Percentiles rank a stretch among this genome's conserved stretches.
Conservation (phyloP, 2,113 vertebrate species). For the Grammomys surdaster region DNA sequence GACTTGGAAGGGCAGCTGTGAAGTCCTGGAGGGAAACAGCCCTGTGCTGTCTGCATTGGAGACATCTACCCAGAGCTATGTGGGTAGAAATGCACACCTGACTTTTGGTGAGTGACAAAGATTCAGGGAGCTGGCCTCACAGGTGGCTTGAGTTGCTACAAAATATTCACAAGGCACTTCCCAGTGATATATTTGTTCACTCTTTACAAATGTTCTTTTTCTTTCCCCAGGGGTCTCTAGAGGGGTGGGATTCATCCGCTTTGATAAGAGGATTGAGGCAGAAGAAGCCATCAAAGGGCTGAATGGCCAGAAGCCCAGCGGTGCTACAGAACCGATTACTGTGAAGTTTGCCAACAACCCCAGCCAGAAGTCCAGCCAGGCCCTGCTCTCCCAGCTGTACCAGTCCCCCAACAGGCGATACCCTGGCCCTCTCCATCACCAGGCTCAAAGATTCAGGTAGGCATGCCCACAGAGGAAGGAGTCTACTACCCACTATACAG, state of each 20-base stretch:
- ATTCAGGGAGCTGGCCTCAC: not conserved
- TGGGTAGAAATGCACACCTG: not conserved
- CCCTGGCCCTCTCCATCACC: conserved; percentile 98
- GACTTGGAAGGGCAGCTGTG: not conserved
- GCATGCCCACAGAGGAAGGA: conserved; percentile 65
- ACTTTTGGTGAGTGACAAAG: not conserved
- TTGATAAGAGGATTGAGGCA: conserved; percentile 99
- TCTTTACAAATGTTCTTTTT: conserved; percentile 58
- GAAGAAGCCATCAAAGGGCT: conserved; percentile 99
- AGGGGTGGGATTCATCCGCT: conserved; percentile 99
- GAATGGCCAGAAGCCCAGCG: conserved; percentile 99
- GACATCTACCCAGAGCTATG: not conserved
- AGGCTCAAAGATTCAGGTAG: conserved; percentile 99
- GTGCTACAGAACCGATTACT: conserved; percentile 98
- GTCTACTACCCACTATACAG: not conserved
- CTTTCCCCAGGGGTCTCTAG: conserved; percentile 95
- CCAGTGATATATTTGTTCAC: not conserved
- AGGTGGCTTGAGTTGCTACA: not conserved
- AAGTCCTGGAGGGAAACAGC: not conserved
- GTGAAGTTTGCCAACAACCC: conserved; percentile 99
- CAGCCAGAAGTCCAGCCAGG: conserved; percentile 99
- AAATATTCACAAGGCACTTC: not conserved
- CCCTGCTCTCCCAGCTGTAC: conserved; percentile 99
- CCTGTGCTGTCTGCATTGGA: not conserved
- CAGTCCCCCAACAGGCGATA: conserved; percentile 99